phyloP scores from a whole-genome alignment of 2,113 vertebrate genomes.

The Crotophaga sulcirostris region DNA sequence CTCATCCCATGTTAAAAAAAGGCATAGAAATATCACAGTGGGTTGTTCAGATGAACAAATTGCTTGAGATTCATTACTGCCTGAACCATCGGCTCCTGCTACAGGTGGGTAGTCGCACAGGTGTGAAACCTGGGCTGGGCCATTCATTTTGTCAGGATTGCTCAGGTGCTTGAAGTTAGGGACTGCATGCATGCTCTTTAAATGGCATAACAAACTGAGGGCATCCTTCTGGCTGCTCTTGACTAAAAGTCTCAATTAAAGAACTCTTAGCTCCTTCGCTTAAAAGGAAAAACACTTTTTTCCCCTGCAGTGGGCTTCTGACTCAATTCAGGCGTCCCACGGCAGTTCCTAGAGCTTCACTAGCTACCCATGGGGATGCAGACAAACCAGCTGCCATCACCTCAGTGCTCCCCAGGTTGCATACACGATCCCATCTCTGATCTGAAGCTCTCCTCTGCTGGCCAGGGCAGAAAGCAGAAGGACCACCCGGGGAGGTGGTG shows the following conservation, averaged over 20 bases:
- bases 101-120: too few relatives aligned
- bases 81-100: background rate
- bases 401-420: background rate
- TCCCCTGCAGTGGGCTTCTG: background rate
- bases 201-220: background rate
- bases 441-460: background rate
- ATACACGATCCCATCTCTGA: rapidly evolving
- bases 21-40: background rate
- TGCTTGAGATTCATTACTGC: background rate
- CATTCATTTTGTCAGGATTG: background rate
- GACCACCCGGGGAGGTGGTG: too few relatives aligned
- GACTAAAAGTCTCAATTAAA: background rate
- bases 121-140: too few relatives aligned
- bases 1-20: background rate
- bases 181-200: background rate
- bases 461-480: background rate
- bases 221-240: background rate
- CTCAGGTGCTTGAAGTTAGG: too few relatives aligned
- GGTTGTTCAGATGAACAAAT: background rate
- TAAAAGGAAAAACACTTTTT: too few relatives aligned
- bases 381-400: background rate
- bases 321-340: background rate
- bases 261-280: background rate
- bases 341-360: background rate
- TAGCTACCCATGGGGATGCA: rapidly evolving